Evolutionary conservation across 1,140 invertebrate species (phyloP).

Genomic region (Lucilia sericata): DNA sequence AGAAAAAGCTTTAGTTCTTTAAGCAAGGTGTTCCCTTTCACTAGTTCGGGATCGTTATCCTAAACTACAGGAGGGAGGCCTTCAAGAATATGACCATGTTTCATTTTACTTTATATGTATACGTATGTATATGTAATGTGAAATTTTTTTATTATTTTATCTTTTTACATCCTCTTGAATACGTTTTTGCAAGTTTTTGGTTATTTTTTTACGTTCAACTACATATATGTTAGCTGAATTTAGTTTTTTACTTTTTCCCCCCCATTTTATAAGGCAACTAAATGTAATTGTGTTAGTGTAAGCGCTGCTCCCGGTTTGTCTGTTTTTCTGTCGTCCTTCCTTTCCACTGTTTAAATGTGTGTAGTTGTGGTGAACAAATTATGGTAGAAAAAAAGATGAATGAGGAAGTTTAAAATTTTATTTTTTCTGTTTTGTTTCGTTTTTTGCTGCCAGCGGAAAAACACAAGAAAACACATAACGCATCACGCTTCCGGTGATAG

Average conservation of each 20-base stretch:
- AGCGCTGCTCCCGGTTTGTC: background rate
- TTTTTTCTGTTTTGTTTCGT: background rate
- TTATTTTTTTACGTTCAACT: background rate
- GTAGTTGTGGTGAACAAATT: background rate
- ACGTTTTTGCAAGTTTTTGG: background rate
- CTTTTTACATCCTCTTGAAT: background rate
- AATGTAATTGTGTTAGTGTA: background rate
- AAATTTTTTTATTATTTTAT: background rate
- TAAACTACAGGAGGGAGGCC: too few relatives aligned
- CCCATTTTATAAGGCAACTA: background rate
- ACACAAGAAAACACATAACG: constrained; percentile 40
- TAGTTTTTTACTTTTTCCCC: background rate
- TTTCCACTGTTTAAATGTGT: background rate
- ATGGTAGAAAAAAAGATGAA: background rate
- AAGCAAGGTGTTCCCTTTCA: too few relatives aligned
- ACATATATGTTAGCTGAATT: background rate
- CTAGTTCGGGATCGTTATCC: too few relatives aligned
- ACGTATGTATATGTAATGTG: too few relatives aligned
- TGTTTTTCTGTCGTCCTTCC: too few relatives aligned
- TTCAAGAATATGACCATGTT: background rate
- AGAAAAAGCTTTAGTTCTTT: too few relatives aligned
- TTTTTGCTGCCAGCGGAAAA: background rate
- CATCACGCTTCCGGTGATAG: constrained; percentile 34
- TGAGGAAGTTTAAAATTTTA: background rate
- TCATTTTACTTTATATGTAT: background rate